These are phyloP conservation scores for Anolis sagrei DNA, from an alignment of 2,113 vertebrate genomes.

Conservation along the genomic window DNA sequence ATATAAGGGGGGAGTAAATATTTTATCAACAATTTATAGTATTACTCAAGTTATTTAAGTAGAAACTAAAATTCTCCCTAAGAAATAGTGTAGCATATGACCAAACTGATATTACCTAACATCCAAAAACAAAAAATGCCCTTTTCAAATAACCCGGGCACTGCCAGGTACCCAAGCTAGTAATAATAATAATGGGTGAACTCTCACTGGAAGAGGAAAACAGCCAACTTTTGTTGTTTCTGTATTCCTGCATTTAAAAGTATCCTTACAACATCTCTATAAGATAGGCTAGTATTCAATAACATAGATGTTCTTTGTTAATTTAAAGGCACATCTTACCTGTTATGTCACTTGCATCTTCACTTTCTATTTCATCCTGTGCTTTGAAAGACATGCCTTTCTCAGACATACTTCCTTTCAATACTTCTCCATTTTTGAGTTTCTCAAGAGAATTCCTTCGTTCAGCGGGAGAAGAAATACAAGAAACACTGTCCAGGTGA, in stretches of 20 bases:
- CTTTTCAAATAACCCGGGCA: no score
- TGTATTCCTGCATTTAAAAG: not conserved
- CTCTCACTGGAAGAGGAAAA: not conserved
- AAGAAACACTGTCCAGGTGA: not conserved
- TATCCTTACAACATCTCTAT: not conserved
- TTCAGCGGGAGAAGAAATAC: conserved; percentile 13
- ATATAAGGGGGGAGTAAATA: no score
- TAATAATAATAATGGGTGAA: not conserved
- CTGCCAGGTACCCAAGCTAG: no score
- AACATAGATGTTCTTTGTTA: not conserved
- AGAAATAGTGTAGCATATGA: no score
- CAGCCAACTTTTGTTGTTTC: not conserved
- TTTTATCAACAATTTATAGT: no score
- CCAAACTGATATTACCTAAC: no score
- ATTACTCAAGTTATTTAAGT: no score
- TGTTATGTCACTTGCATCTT: conserved; percentile 41
- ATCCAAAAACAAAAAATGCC: no score
- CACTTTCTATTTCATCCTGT: conserved; percentile 47
- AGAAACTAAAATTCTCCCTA: not conserved
- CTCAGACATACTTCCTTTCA: conserved; percentile 56
- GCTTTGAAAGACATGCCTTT: conserved; percentile 55
- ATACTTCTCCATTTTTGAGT: conserved; percentile 33
- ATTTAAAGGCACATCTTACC: conserved; percentile 2
- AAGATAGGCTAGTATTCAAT: not conserved
- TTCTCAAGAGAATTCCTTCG: conserved; percentile 35